phyloP scores from a whole-genome alignment of 2,888 invertebrate genomes.

The Mechanitis mazaeus region DNA sequence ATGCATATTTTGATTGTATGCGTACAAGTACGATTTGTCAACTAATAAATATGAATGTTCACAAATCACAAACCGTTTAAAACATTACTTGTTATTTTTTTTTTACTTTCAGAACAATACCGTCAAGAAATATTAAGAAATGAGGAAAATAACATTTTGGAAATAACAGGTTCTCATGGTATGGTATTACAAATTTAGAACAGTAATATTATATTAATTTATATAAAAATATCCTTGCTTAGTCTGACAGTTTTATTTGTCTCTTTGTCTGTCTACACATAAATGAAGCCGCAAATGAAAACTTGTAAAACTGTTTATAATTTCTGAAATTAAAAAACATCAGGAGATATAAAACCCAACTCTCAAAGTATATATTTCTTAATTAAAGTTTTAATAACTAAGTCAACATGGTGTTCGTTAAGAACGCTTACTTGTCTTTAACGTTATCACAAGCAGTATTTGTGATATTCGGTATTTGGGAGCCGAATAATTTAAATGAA shows the following conservation, averaged over 20 bases:
- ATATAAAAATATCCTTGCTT: too few relatives aligned
- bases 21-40: slow-evolving; percentile 8
- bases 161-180: too few relatives aligned
- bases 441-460: slow-evolving; percentile 22
- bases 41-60: slow-evolving; percentile 11
- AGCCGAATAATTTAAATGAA: slow-evolving; percentile 16
- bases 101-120: too few relatives aligned
- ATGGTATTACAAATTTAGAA: too few relatives aligned
- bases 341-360: slow-evolving; percentile 8
- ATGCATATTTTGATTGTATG: slow-evolving; percentile 16
- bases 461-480: slow-evolving; percentile 24
- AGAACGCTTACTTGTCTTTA: slow-evolving; percentile 22
- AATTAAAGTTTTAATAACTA: not conserved
- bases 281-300: not conserved
- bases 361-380: too few relatives aligned
- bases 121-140: too few relatives aligned
- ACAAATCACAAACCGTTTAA: slow-evolving; percentile 13
- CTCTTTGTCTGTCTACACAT: too few relatives aligned
- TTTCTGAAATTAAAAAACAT: slow-evolving; percentile 10
- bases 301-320: slow-evolving; percentile 10
- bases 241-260: too few relatives aligned
- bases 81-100: too few relatives aligned
- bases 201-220: too few relatives aligned
- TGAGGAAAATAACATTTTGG: too few relatives aligned
- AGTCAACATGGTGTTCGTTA: slow-evolving; percentile 22